Base-by-base conservation (phyloP, 2,888 invertebrate genomes). In the Nomada fucata region DNA sequence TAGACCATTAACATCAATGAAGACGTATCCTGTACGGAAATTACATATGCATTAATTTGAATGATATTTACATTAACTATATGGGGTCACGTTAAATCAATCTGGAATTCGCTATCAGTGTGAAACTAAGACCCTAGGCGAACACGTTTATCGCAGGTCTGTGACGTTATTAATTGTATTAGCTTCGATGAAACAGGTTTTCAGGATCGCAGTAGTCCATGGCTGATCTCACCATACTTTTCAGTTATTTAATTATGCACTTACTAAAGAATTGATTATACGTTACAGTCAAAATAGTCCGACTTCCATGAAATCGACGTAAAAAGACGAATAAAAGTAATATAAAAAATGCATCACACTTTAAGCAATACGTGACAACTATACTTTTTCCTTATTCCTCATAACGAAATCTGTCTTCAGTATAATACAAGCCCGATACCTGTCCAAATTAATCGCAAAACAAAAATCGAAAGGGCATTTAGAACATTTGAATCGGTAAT, bases 141-240 rank as follows among this genome's bases (percentile, higher is more conserved):
- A 70, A 70, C 70, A 55, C 26, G 72, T 74, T 75, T 44, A 42
- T 9, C 50, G 42, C 26, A 59, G 57, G 53, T 55, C 50, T 13
- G n/a, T 13, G n/a, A 63, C 42, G 69, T 64, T 69, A 64, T 61
- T 68, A 74, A 74, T 68, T 52, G 68, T 13, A 78, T 63, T 78
- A 50, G 23, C 23, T 42, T 2, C 26, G 61, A 55, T 55, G 42
- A 57, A 76, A 80, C 81, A 23, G 79, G 74, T 82, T 82, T 61
- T n/a, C 13, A 15, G 13, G n/a, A 20, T 44, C 29, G 52, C 13
- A 7, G n/a, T 47, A 13, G 5, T 42, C 26, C 11, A 20, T 4
- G 26, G 52, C 50, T 63, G 29, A 70, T 79, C 26, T 23, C 52
- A 9, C 15, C 10, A 36, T 13, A 36, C 4, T 23, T 60, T 64